Evolutionary conservation across 2,797 vertebrate species (phyloP).

Genomic region (Apogon hyalosoma): DNA sequence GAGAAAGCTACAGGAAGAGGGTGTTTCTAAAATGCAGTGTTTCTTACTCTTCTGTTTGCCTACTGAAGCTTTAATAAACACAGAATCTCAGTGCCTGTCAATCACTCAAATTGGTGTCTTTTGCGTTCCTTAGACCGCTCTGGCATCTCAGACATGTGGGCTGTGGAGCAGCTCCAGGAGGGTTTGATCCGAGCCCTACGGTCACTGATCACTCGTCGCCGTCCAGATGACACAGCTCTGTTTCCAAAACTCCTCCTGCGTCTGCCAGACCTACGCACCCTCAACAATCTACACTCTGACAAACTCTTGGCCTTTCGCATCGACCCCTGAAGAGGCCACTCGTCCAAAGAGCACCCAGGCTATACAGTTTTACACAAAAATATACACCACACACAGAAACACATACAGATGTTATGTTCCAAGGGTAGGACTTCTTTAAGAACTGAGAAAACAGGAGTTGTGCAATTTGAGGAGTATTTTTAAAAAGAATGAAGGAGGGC

Average conservation of each 20-base stretch:
- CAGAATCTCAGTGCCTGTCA: conserved; percentile 10
- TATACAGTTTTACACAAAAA: conserved; percentile 38
- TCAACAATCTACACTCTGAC: conserved; percentile 87
- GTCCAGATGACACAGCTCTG: conserved; percentile 78
- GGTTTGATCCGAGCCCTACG: conserved; percentile 82
- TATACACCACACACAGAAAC: conserved; percentile 12
- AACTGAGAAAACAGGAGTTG: conserved; percentile 52
- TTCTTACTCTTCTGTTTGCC: too few species aligned
- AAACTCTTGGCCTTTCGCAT: conserved; percentile 87
- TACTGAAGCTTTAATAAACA: background rate
- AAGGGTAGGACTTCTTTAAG: conserved; percentile 51
- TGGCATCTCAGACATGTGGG: conserved; percentile 77
- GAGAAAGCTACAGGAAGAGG: too few species aligned
- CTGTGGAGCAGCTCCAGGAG: conserved; percentile 87
- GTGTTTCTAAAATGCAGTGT: too few species aligned
- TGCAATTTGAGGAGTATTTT: conserved; percentile 51
- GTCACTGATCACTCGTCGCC: conserved; percentile 78
- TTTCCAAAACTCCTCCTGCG: conserved; percentile 85
- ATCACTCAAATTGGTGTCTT: conserved; percentile 29
- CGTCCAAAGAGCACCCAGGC: conserved; percentile 9
- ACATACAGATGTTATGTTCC: conserved; percentile 47
- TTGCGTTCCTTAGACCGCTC: conserved; percentile 76
- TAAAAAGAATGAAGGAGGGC: conserved; percentile 37
- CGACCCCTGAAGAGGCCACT: conserved; percentile 73
- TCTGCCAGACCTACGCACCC: conserved; percentile 86